Evolutionary conservation across 1,140 invertebrate species (phyloP), one percentile per base, ranked within the genome.

Genomic region (Chymomyza costata): DNA sequence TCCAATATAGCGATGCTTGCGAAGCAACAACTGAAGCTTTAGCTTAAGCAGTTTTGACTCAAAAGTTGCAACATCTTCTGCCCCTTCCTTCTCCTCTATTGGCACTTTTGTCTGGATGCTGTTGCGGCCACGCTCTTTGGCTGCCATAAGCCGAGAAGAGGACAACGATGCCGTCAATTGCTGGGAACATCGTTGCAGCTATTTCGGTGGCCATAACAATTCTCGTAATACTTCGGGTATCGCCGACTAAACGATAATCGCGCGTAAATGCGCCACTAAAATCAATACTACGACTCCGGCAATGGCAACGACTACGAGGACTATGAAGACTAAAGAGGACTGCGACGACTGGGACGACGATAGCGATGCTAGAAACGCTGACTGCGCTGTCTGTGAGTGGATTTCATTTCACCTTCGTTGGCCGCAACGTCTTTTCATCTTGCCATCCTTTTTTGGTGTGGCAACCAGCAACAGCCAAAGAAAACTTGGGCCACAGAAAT

Each of bases 141-240:
- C n/a, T n/a, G 44, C 49, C 50, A 30, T 50, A 56, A 64, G 60
- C 58, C 58, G 58, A 62, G 38, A 40, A 31, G 35, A 56, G 47
- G 41, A 48, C n/a, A 30, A 37, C 31, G 50, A 21, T 15, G 43
- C 15, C 43, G 51, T 37, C 70, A 70, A 65, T 68, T 65, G 65
- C 41, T 69, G 43, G 65, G 35, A 74, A 53, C 65, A 65, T 74
- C 55, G 60, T 62, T 76, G 53, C 43, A 57, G 73, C 74, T 66
- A 78, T 78, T 78, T 73, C 59, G 67, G 73, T 60, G 64, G 54
- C 73, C 64, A 78, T 78, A 78, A 78, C 73, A 78, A 78, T 78
- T 78, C 73, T 80, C 73, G 67, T 78, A 80, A 78, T 73, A 78
- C 73, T 80, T 78, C 73, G 74, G 74, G 73, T 68, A 78, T 78